These are phyloP conservation scores for Chionomys nivalis DNA, from an alignment of 2,113 vertebrate genomes.

Conservation along the genomic window DNA sequence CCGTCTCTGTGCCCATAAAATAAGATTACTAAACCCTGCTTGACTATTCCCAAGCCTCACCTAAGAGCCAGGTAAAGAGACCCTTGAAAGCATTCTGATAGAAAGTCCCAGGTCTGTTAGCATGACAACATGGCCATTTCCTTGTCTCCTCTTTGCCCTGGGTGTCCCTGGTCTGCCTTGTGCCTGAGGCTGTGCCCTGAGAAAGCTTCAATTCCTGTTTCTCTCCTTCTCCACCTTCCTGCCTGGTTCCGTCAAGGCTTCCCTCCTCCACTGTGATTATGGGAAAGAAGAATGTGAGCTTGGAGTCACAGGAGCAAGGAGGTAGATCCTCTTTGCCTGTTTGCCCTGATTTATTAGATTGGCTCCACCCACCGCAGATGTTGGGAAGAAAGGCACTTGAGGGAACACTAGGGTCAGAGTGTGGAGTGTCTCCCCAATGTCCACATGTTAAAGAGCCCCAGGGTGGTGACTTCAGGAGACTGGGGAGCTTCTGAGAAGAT, in stretches of 20 bases:
- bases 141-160: neutral
- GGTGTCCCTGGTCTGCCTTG: neutral
- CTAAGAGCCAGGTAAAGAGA: neutral
- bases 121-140: neutral
- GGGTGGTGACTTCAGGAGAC: neutral
- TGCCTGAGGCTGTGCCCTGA: neutral
- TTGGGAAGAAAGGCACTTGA: neutral
- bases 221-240: neutral
- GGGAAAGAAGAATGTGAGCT: neutral
- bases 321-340: neutral
- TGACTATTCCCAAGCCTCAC: neutral
- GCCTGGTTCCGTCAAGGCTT: neutral
- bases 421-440: neutral
- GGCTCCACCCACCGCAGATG: neutral
- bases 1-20: neutral
- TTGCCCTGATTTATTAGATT: neutral
- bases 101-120: neutral
- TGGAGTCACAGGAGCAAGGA: neutral
- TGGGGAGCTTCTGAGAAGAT: neutral
- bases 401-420: neutral
- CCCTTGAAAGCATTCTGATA: too few relatives aligned
- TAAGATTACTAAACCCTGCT: neutral
- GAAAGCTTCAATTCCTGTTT: neutral
- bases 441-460: neutral
- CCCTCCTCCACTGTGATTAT: neutral